phyloP scores from a whole-genome alignment of 2,888 invertebrate species.

The Parnassius mnemosyne region DNA sequence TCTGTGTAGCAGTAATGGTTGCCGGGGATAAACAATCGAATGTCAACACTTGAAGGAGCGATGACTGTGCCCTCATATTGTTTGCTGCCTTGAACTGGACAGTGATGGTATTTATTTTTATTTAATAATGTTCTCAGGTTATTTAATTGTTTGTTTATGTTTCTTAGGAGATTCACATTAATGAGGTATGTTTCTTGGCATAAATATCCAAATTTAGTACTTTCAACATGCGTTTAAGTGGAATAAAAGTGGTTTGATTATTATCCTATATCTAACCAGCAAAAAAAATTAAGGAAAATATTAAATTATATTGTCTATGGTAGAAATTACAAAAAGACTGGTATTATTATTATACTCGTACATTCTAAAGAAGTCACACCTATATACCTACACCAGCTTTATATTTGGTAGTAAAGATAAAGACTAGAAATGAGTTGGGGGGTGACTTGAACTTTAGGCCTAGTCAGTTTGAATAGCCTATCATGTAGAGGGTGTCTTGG shows the following conservation, averaged over 20 bases:
- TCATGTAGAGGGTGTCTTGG: no score
- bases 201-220: not conserved
- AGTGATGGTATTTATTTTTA: conserved; percentile 33
- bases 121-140: conserved; percentile 29
- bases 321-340: conserved; percentile 13
- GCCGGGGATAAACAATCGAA: conserved; percentile 69
- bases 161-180: conserved; percentile 18
- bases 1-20: conserved; percentile 67
- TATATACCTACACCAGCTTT: no score
- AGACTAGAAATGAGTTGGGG: no score
- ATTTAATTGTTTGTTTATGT: conserved; percentile 25
- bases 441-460: no score
- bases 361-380: no score
- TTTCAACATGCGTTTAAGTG: conserved; percentile 10
- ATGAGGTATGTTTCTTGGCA: conserved; percentile 14
- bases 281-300: conserved; percentile 10
- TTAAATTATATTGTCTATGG: conserved; percentile 1
- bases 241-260: conserved; percentile 25
- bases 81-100: conserved; percentile 31
- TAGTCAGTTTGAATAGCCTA: no score
- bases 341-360: not conserved
- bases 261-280: conserved; percentile 2
- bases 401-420: no score
- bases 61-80: conserved; percentile 54
- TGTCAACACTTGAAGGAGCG: conserved; percentile 76